Evolutionary conservation across 2,113 vertebrate genomes (phyloP).

Genomic region (Climacteris rufus): DNA sequence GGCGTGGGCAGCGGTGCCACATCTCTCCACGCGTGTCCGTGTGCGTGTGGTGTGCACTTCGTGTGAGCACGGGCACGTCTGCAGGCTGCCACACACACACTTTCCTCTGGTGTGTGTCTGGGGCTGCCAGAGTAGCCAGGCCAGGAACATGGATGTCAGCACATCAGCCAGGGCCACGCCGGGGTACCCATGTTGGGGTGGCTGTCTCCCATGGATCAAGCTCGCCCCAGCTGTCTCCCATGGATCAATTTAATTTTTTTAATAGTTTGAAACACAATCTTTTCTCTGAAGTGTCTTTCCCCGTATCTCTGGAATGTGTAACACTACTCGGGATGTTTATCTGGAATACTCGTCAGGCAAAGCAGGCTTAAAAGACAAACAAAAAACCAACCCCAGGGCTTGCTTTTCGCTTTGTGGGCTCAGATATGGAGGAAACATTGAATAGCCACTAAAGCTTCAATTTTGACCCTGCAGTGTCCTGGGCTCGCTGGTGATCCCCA

Average conservation of each 20-base stretch:
- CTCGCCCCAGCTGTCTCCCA: not conserved
- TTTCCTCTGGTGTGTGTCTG: not conserved
- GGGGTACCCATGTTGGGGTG: not conserved
- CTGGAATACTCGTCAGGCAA: not conserved
- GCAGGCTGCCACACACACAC: accelerated
- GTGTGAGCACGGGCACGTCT: accelerated
- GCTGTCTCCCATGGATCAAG: not conserved
- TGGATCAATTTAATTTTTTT: not conserved
- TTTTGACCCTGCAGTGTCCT: accelerated
- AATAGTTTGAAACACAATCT: not conserved
- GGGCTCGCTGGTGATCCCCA: not conserved
- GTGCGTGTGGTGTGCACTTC: accelerated
- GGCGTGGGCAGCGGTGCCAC: accelerated
- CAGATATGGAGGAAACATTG: not conserved
- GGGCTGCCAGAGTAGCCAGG: not conserved
- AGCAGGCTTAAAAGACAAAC: not conserved
- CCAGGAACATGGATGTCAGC: not conserved
- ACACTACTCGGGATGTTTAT: not conserved
- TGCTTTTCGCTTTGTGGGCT: not conserved
- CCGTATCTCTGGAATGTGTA: not conserved
- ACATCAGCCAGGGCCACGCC: not conserved
- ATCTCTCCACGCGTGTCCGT: accelerated
- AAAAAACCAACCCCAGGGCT: not conserved
- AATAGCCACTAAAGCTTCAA: not conserved
- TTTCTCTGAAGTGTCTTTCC: not conserved